phyloP scores from a whole-genome alignment of 2,113 vertebrate species.

The Bothrops jararaca region DNA sequence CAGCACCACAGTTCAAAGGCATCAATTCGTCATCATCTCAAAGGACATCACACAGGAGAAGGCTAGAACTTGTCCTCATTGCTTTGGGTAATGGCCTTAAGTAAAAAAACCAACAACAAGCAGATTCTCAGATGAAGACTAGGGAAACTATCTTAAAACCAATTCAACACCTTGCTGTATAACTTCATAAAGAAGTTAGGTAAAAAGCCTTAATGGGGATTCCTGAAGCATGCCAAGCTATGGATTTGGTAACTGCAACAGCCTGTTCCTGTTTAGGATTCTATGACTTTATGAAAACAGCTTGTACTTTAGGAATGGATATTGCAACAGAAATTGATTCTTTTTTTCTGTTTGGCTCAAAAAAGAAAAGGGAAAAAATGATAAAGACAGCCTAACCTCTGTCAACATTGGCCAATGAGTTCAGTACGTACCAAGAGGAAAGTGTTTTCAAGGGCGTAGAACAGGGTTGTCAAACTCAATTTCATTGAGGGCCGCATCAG shows the following conservation, averaged over 20 bases:
- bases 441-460: constrained; percentile 34
- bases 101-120: not conserved
- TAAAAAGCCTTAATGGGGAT: not conserved
- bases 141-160: not conserved
- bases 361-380: constrained; percentile 19
- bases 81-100: not conserved
- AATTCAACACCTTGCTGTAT: not conserved
- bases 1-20: no score
- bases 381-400: constrained; percentile 47
- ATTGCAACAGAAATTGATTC: constrained; percentile 22
- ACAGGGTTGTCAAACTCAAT: no score
- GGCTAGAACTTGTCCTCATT: not conserved
- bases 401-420: constrained; percentile 42
- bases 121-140: not conserved
- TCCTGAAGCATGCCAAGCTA: not conserved
- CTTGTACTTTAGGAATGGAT: constrained; percentile 42
- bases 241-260: not conserved
- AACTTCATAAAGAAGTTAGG: not conserved
- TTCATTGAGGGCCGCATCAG: no score
- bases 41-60: not conserved
- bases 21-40: not conserved
- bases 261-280: not conserved
- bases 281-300: constrained; percentile 35
- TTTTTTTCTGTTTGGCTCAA: not conserved
- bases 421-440: not conserved